Base-by-base conservation (phyloP, 2,113 vertebrate genomes). In the Microcebus griseorufus region DNA sequence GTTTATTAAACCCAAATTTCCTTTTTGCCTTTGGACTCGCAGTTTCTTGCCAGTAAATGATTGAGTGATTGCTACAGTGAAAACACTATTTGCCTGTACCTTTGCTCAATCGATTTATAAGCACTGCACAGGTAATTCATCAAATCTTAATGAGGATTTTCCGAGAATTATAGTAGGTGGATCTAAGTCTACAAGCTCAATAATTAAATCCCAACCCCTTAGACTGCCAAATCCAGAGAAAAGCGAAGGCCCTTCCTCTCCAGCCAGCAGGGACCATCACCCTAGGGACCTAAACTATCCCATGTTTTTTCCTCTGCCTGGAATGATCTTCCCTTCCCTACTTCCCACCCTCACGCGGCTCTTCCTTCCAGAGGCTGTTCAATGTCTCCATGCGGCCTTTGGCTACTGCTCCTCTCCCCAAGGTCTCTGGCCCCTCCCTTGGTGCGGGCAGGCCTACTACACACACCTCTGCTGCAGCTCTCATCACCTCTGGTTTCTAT, bases 71-170 rank as follows among this genome's bases (percentile, higher is more conserved):
- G 37, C 18, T 3, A 48, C 55, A 55, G 39, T 93, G 86, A 67
- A 94, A 92, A 85, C 9, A 13, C 53, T 37, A 9, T 55, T 76
- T 67, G 45, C 60, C 83, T 67, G 45, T 17, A 83, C 58, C 64
- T 87, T 78, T 83, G 55, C 73, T 78, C 55, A 83, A 4, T 75
- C 84, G 69, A 92, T 58, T 97, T 22, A 3, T 75, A 80, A 96
- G 84, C 83, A 84, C 65, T 39, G 64, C n/a, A n/a, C n/a, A 95
- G 79, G 81, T 82, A 92, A 76, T 58, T 81, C 80, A 88, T 88
- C 70, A 72, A 55, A 83, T 88, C 80, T 94, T 92, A 67, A 94
- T 32, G 48, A 96, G 90, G 67, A 45, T 92, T 94, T 96, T 75
- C 58, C 37, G 65, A 91, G 72, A 90, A 23, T 25, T 73, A 34